Evolutionary conservation across 2,113 vertebrate species (phyloP), one percentile per base, ranked within the genome.

Genomic region (Xerus inauris): DNA sequence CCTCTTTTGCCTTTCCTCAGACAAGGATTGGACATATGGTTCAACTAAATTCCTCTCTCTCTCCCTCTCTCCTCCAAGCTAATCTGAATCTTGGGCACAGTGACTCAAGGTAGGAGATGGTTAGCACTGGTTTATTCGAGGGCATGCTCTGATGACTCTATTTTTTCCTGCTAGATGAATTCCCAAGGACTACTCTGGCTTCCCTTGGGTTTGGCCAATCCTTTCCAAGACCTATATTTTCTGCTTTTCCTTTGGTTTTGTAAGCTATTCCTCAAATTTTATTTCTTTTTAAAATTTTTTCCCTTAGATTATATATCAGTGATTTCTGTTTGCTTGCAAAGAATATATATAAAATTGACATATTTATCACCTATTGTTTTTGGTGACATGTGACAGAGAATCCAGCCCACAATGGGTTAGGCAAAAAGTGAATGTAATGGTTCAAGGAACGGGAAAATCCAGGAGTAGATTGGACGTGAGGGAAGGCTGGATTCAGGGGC

Each of bases 301-400:
- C 13, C 7, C 42, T n/a, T 86, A 42, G 64, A 10, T 77, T 82
- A 67, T 71, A 13, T 42, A 89, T 83, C 79, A 40, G 32, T 71
- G 73, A 45, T 73, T 95, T 94, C 69, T 94, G 32, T 79, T 94
- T 91, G 35, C 62, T 77, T 94, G 24, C 47, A 82, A 42, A 89
- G 79, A 89, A 69, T 57, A 84, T 51, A 19, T 35, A 64, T n/a
- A 19, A 64, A 13, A 69, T 93, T 69, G 47, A 71, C 6, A 28
- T 72, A 62, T 86, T 75, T 73, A n/a, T 62, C 32, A 76, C 42
- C 81, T 83, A 79, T 35, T n/a, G 67, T n/a, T 65, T 47, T 83
- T 71, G 71, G 40, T 72, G 93, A 12, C 26, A 83, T 83, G 1
- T n/a, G 79, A 40, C 84, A 89, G 87, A 94, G 94, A 89, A 93